Evolutionary conservation across 2,797 vertebrate species (phyloP).

Genomic region (Hypotaenidia okinawae): DNA sequence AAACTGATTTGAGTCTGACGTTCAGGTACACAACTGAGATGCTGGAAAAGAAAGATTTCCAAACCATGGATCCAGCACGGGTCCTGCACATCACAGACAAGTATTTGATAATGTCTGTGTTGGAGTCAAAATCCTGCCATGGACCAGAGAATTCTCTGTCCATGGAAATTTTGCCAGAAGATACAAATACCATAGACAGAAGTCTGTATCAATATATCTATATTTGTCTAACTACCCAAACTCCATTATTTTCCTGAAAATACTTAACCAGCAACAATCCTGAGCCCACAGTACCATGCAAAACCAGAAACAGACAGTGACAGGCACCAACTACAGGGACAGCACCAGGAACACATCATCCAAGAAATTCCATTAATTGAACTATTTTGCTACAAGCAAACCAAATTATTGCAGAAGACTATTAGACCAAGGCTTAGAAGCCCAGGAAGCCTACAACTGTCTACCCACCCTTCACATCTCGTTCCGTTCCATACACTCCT

Average conservation of each 20-base stretch:
- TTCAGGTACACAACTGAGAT: not conserved
- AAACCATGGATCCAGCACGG: not conserved
- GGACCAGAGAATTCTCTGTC: not conserved
- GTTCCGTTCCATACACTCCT: not conserved
- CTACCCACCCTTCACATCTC: not conserved
- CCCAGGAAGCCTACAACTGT: not conserved
- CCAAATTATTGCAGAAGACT: not conserved
- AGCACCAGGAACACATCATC: not conserved
- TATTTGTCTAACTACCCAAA: not conserved
- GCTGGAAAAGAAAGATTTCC: not conserved
- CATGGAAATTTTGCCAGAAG: not conserved
- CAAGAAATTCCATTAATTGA: not conserved
- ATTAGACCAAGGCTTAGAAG: not conserved
- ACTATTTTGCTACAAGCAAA: not conserved
- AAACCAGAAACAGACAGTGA: not conserved
- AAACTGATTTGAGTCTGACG: not conserved
- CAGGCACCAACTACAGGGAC: not conserved
- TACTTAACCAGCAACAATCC: not conserved
- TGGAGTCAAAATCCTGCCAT: not conserved
- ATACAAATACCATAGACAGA: not conserved
- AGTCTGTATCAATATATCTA: not conserved
- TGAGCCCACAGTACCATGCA: fast-evolving
- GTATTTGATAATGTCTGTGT: not conserved
- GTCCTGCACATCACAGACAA: not conserved
- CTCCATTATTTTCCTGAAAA: not conserved